Conservation (phyloP, 2,113 vertebrate genomes). For the Hippocampus guttulatus region DNA sequence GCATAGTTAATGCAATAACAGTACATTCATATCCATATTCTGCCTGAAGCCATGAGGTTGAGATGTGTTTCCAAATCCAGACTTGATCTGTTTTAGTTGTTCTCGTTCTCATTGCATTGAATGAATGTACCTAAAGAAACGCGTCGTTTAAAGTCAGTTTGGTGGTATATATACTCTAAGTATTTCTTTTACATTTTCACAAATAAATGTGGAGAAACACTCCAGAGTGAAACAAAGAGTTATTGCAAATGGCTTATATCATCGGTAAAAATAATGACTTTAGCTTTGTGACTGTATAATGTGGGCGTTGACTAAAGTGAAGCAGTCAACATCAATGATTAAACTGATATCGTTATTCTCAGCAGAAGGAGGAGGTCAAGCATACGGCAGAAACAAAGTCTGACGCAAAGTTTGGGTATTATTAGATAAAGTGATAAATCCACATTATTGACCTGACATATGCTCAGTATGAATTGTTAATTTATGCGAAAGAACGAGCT, state of each 20-base stretch:
- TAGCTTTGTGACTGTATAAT: background rate
- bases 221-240: too few species aligned
- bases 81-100: background rate
- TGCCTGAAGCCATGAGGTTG: background rate
- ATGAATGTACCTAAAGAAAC: background rate
- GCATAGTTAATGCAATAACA: background rate
- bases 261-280: background rate
- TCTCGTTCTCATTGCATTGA: conserved; percentile 1
- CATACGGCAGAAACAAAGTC: background rate
- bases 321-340: background rate
- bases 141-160: background rate
- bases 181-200: too few species aligned
- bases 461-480: background rate
- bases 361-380: background rate
- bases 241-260: too few species aligned
- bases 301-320: background rate
- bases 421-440: background rate
- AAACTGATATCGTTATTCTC: background rate
- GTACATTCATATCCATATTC: conserved; percentile 3
- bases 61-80: conserved; percentile 1
- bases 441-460: conserved; percentile 4
- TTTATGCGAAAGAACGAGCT: conserved; percentile 7
- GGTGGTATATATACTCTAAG: background rate
- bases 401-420: background rate
- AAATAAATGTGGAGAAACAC: too few species aligned